A percentile compares a stretch with the other conserved stretches of the same genome.
Conservation (phyloP, 1,140 invertebrate species). For the Pachypeltis micranthus region DNA sequence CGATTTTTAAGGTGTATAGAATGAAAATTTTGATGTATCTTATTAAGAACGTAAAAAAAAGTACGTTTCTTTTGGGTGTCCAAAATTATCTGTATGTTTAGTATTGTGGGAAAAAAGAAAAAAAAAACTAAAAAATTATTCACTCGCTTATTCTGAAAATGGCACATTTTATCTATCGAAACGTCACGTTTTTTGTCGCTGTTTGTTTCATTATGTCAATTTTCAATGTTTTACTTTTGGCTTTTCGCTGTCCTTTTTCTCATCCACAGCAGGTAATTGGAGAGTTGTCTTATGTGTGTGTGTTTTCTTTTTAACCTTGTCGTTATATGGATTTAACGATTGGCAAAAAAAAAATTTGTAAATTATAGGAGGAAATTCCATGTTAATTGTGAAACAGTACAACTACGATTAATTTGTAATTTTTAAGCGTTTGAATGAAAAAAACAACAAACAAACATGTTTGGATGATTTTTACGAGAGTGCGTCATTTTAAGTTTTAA, state of each 20-base stretch:
- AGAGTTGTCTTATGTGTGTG: slow-evolving; percentile 23
- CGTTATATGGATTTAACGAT: slow-evolving; percentile 5
- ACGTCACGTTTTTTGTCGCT: background rate
- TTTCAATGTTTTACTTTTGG: background rate
- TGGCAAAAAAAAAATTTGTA: slow-evolving; percentile 7
- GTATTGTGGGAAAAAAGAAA: too few relatives aligned
- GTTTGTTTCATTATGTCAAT: background rate
- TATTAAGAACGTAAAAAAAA: background rate
- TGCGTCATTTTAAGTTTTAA: too few relatives aligned
- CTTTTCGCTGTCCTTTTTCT: slow-evolving; percentile 15
- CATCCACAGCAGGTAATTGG: slow-evolving; percentile 22
- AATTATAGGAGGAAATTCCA: slow-evolving; percentile 21
- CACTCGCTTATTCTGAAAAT: slow-evolving; percentile 4
- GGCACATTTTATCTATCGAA: background rate
- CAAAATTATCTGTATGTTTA: slow-evolving; percentile 5
- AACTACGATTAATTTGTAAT: slow-evolving; percentile 17
- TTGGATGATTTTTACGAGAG: background rate
- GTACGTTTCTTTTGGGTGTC: background rate
- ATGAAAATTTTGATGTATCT: background rate
- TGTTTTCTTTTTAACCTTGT: slow-evolving; percentile 3
- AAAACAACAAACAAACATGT: slow-evolving; percentile 1
- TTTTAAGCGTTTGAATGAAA: slow-evolving; percentile 10
- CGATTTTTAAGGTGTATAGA: background rate
- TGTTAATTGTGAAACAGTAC: slow-evolving; percentile 24
- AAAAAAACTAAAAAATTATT: background rate